phyloP scores from a whole-genome alignment of 2,888 invertebrate species.

The Eudasyphora cyanicolor region DNA sequence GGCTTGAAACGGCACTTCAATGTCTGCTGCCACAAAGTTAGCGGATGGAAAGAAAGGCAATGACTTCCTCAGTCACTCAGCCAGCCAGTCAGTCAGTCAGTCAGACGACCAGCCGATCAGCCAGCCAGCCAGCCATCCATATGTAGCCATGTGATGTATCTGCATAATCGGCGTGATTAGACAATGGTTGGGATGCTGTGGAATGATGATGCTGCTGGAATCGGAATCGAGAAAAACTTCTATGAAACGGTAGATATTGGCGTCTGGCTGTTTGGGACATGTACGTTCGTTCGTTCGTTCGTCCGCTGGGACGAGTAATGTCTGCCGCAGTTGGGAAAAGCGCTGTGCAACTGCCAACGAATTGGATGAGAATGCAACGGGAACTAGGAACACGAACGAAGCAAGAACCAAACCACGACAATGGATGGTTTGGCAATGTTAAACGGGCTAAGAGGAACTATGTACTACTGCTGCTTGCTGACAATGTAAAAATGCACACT shows the following conservation, averaged over 20 bases:
- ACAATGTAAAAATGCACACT: too few species aligned
- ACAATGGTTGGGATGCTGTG: conserved; percentile 22
- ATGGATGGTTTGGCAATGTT: too few species aligned
- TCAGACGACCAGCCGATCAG: neutral
- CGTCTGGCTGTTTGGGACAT: conserved; percentile 33
- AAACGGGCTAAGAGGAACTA: too few species aligned
- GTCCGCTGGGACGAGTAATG: neutral
- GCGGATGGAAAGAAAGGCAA: conserved; percentile 47
- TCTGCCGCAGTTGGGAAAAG: neutral
- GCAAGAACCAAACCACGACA: too few species aligned
- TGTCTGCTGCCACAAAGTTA: conserved; percentile 51
- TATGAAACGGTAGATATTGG: conserved; percentile 64
- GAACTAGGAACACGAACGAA: conserved; percentile 38
- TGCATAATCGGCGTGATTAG: conserved; percentile 33
- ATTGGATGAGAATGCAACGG: conserved; percentile 58
- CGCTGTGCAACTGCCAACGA: conserved; percentile 7
- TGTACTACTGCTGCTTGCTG: conserved; percentile 4
- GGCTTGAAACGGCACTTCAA: conserved; percentile 49
- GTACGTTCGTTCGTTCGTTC: neutral
- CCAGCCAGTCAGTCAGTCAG: neutral
- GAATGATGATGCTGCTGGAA: conserved; percentile 19
- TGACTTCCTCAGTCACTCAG: conserved; percentile 53
- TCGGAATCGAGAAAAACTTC: conserved; percentile 20
- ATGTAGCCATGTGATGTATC: neutral
- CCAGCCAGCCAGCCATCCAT: neutral